A percentile compares a stretch with the other conserved stretches of the same genome.
Evolutionary conservation across 2,113 vertebrate genomes (phyloP).

Genomic region (Cyprinodon tularosa): DNA sequence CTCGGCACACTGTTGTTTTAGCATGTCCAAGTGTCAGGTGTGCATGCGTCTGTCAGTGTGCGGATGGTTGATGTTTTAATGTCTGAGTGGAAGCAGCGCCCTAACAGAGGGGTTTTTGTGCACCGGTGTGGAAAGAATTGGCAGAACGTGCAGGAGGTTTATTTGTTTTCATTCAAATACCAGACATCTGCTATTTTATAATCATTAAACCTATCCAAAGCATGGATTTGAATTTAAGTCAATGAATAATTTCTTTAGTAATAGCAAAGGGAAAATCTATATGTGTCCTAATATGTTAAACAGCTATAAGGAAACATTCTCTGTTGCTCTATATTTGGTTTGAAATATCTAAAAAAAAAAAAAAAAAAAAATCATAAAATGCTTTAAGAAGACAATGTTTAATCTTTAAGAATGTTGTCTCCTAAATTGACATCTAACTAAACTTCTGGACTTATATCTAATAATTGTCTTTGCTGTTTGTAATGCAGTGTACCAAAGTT

Average conservation of each 20-base stretch:
- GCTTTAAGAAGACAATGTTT: no score
- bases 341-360: not conserved
- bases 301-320: no score
- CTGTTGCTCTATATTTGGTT: not conserved
- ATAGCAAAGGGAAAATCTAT: not conserved
- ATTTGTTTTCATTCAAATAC: conserved; percentile 4
- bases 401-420: no score
- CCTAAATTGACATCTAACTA: no score
- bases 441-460: no score
- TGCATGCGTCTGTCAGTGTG: conserved; percentile 17
- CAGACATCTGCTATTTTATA: not conserved
- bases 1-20: conserved; percentile 49
- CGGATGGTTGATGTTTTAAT: conserved; percentile 38
- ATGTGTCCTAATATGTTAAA: not conserved
- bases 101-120: not conserved
- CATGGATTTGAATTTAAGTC: not conserved
- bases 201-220: not conserved
- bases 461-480: not conserved
- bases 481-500: not conserved
- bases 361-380: no score
- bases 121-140: not conserved
- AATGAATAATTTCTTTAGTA: not conserved
- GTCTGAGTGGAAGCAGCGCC: conserved; percentile 18
- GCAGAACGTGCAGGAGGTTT: not conserved
- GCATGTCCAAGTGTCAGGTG: conserved; percentile 13